Evolutionary conservation across 2,888 invertebrate genomes (phyloP), one percentile per base, ranked within the genome.

Genomic region (Caprella mutica): DNA sequence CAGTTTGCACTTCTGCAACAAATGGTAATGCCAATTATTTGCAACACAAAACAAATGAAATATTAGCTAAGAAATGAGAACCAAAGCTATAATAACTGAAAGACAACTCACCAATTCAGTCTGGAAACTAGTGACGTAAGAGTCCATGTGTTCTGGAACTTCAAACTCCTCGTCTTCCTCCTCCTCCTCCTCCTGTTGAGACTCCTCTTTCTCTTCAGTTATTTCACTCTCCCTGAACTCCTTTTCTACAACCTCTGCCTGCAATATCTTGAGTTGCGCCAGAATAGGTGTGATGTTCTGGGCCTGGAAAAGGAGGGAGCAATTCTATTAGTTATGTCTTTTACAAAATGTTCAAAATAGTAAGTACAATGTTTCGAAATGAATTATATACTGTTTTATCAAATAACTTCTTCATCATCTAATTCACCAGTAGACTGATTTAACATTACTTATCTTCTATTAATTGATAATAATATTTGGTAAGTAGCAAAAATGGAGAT

Each of bases 121-220:
- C 53, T 61, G 58, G 40, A 61, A 55, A 19, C 55, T 67, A 61
- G 67, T 68, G 63, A 59, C 39, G 50, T 42, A 35, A 39, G 52
- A 59, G 21, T 59, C 57, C 29, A 58, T 29, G 38, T 62, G 56
- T 29, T 55, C 30, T 19, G 66, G 44, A 63, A 60, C 57, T 14
- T 56, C 66, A 35, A 66, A 66, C 19, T 69, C 69, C 40, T 66
- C 68, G 27, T 70, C 69, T 23, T 67, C 68, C 23, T 68, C 69
- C 9, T 66, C 66, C 29, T 62, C 67, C 26, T 65, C 63, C 60
- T 78, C 77, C 56, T 77, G 69, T 30, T 75, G 75, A 68, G 50
- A 48, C 9, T 62, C 60, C 9, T 61, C 50, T 9, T 53, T 50
- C 19, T 23, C 44, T 12, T 24, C 39, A 4, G 26, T 26, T 21